Conservation (phyloP, 2,113 vertebrate species). For the Osmerus eperlanus region DNA sequence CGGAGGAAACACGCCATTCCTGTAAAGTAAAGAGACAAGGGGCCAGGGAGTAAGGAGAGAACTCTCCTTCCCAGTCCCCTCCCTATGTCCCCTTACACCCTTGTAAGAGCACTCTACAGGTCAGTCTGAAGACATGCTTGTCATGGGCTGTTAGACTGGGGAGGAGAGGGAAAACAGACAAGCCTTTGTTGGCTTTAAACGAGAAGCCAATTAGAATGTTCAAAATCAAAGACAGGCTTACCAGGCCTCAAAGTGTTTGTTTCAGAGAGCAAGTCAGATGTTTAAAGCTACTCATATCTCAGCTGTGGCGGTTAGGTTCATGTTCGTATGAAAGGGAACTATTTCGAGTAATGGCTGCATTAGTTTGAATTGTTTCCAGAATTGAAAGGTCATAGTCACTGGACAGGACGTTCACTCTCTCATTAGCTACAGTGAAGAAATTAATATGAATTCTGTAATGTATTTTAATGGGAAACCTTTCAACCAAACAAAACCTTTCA, state of each 20-base stretch:
- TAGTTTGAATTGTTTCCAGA: slow-evolving; percentile 14
- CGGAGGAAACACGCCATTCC: slow-evolving; percentile 32
- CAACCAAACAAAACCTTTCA: no score
- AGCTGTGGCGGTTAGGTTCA: slow-evolving; percentile 11
- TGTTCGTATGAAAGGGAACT: slow-evolving; percentile 8
- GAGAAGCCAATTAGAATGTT: slow-evolving; percentile 51
- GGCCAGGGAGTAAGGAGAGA: slow-evolving; percentile 28
- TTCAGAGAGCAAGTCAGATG: slow-evolving; percentile 35
- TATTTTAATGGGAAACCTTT: no score
- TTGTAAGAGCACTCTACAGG: not conserved
- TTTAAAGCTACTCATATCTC: slow-evolving; percentile 27
- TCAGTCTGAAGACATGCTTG: slow-evolving; percentile 54
- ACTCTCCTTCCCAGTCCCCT: slow-evolving; percentile 27
- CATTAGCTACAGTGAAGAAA: no score
- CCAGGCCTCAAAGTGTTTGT: slow-evolving; percentile 29
- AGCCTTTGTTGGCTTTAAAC: slow-evolving; percentile 52
- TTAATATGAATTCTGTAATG: no score
- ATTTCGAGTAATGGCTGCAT: slow-evolving; percentile 7
- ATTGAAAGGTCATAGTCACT: slow-evolving; percentile 1
- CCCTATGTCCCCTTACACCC: slow-evolving; percentile 34
- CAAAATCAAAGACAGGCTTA: slow-evolving; percentile 59
- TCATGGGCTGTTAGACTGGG: slow-evolving; percentile 54
- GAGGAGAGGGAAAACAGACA: slow-evolving; percentile 39
- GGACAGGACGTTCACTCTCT: not conserved
- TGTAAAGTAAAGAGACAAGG: slow-evolving; percentile 49